Evolutionary conservation across 2,888 invertebrate genomes (phyloP).

Genomic region (Drosophila cyrtoloma): DNA sequence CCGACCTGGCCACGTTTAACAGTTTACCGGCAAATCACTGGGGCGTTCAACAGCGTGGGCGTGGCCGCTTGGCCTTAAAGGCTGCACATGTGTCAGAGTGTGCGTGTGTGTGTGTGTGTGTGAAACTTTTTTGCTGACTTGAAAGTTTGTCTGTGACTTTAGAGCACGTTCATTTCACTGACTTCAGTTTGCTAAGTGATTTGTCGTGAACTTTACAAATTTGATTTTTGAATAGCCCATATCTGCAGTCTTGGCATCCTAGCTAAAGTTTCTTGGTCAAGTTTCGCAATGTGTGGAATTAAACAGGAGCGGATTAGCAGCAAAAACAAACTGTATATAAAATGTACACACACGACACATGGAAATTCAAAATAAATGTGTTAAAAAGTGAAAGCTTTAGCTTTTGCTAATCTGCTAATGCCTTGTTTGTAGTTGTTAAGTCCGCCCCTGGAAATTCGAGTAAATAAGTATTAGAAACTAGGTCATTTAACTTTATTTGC

Average conservation of each 20-base stretch:
- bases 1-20: slow-evolving; percentile 68
- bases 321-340: background rate
- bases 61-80: slow-evolving; percentile 34
- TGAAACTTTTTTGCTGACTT: slow-evolving; percentile 57
- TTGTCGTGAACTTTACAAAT: slow-evolving; percentile 72
- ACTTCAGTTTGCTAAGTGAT: slow-evolving; percentile 70
- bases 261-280: slow-evolving; percentile 33
- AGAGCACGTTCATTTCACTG: slow-evolving; percentile 50
- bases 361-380: background rate
- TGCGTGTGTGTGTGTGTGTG: slow-evolving; percentile 23
- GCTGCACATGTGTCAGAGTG: slow-evolving; percentile 21
- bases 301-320: slow-evolving; percentile 13
- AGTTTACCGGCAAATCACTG: slow-evolving; percentile 76
- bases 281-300: slow-evolving; percentile 7
- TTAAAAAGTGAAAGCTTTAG: background rate
- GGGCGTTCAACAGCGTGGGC: slow-evolving; percentile 48
- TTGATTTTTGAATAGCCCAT: slow-evolving; percentile 61
- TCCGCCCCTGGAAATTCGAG: slow-evolving; percentile 19
- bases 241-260: slow-evolving; percentile 16
- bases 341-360: background rate
- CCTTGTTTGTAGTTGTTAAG: background rate
- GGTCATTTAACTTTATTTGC: slow-evolving; percentile 65
- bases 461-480: slow-evolving; percentile 41
- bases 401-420: background rate
- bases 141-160: slow-evolving; percentile 67